Percentiles rank a stretch among this genome's conserved stretches.
phyloP scores from a whole-genome alignment of 2,797 vertebrate species.

The Macrochelys suwanniensis region DNA sequence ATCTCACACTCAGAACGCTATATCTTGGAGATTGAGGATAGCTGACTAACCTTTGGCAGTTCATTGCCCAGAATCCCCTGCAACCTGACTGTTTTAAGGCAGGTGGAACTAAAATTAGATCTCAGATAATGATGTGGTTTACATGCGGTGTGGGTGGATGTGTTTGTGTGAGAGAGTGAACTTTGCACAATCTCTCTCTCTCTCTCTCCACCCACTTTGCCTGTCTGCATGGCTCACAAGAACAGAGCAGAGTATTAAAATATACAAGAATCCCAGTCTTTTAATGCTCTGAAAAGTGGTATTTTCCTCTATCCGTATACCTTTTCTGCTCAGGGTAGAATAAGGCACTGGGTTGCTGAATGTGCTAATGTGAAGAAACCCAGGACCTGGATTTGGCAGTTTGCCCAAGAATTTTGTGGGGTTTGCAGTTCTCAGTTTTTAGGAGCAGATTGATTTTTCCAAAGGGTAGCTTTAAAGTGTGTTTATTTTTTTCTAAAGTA shows the following conservation, averaged over 20 bases:
- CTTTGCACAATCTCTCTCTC: not conserved
- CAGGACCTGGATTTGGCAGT: slow-evolving; percentile 59
- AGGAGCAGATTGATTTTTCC: slow-evolving; percentile 45
- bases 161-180: not conserved
- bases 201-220: not conserved
- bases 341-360: slow-evolving; percentile 65
- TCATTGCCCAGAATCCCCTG: slow-evolving; percentile 33
- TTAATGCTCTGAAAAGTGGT: not conserved
- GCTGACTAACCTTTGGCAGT: slow-evolving; percentile 59
- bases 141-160: not conserved
- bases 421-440: slow-evolving; percentile 41
- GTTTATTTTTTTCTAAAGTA: slow-evolving; percentile 10
- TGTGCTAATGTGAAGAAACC: slow-evolving; percentile 61
- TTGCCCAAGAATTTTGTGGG: slow-evolving; percentile 69
- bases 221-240: not conserved
- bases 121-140: rapidly evolving
- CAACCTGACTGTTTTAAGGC: slow-evolving; percentile 48
- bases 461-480: slow-evolving; percentile 41
- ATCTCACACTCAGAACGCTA: slow-evolving; percentile 43
- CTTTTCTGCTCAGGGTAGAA: slow-evolving; percentile 32
- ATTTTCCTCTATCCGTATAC: not conserved
- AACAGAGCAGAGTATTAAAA: not conserved
- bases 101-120: slow-evolving; percentile 32
- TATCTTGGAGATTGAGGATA: slow-evolving; percentile 55
- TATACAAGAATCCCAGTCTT: not conserved